These are phyloP conservation scores for Nemotelus pantherinus DNA, from an alignment of 2,888 invertebrate genomes.

Conservation along the genomic window DNA sequence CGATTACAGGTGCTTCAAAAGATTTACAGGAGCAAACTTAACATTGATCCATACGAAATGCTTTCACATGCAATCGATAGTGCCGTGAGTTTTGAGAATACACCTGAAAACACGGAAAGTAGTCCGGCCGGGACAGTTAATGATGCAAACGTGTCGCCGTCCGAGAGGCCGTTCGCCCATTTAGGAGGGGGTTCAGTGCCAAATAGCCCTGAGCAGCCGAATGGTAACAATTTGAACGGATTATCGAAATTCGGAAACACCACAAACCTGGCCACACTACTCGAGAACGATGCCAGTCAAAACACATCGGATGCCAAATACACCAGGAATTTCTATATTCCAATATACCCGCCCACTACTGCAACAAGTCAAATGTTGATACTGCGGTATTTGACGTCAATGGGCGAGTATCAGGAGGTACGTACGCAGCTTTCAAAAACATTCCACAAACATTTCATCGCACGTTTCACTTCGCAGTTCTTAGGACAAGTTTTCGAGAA, in stretches of 20 bases:
- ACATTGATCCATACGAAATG: slow-evolving; percentile 19
- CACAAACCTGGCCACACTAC: slow-evolving; percentile 61
- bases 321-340: slow-evolving; percentile 68
- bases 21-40: slow-evolving; percentile 54
- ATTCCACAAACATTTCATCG: slow-evolving; percentile 8
- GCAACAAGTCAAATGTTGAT: slow-evolving; percentile 93
- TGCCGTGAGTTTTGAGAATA: slow-evolving; percentile 20
- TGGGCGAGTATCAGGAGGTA: slow-evolving; percentile 97
- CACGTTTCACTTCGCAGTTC: slow-evolving; percentile 66
- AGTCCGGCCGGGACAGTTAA: slow-evolving; percentile 36
- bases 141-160: neutral
- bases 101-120: slow-evolving; percentile 35
- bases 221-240: slow-evolving; percentile 46
- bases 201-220: slow-evolving; percentile 59
- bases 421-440: slow-evolving; percentile 50
- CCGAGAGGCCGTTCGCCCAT: slow-evolving; percentile 69
- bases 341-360: slow-evolving; percentile 87
- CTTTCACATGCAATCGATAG: slow-evolving; percentile 22
- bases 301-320: slow-evolving; percentile 54
- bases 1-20: slow-evolving; percentile 79
- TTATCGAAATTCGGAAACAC: slow-evolving; percentile 56
- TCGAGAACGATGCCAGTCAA: slow-evolving; percentile 59
- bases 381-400: slow-evolving; percentile 91
- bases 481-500: slow-evolving; percentile 93
- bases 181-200: slow-evolving; percentile 61